These are phyloP conservation scores for Patella ulyssiponensis DNA, from an alignment of 2,888 invertebrate genomes.

Conservation along the genomic window DNA sequence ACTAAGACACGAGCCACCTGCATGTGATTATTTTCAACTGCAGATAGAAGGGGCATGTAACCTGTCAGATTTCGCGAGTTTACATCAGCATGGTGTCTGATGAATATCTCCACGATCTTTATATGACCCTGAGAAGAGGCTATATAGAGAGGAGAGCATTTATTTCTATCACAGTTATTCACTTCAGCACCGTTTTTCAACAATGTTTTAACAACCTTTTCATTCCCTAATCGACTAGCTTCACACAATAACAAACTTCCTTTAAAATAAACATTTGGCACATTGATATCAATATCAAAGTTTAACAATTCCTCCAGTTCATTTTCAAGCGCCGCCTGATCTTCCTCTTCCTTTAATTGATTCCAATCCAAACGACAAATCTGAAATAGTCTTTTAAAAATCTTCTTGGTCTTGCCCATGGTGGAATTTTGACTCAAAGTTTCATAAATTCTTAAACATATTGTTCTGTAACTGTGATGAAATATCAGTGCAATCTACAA, in stretches of 20 bases:
- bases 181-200: constrained; percentile 26
- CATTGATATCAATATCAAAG: constrained; percentile 1
- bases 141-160: constrained; percentile 31
- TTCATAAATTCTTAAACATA: too few relatives aligned
- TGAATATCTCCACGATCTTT: constrained; percentile 22
- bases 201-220: constrained; percentile 22
- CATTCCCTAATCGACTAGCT: constrained; percentile 30
- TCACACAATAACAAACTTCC: constrained; percentile 30
- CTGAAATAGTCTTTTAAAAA: constrained; percentile 13
- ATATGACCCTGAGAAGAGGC: constrained; percentile 31
- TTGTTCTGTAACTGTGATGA: too few relatives aligned
- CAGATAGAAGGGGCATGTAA: constrained; percentile 31
- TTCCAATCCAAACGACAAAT: constrained; percentile 10
- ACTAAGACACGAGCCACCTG: constrained; percentile 24
- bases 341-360: not conserved
- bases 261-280: constrained; percentile 18
- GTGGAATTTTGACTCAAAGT: too few relatives aligned
- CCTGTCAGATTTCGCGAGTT: constrained; percentile 31
- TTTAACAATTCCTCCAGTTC: not conserved
- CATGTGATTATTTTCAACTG: constrained; percentile 29
- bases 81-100: constrained; percentile 26
- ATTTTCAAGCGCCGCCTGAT: not conserved
- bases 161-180: constrained; percentile 27
- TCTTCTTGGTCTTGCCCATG: constrained; percentile 11
- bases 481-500: too few relatives aligned